phyloP scores from a whole-genome alignment of 2,888 invertebrate genomes.

The Acronicta alni region DNA sequence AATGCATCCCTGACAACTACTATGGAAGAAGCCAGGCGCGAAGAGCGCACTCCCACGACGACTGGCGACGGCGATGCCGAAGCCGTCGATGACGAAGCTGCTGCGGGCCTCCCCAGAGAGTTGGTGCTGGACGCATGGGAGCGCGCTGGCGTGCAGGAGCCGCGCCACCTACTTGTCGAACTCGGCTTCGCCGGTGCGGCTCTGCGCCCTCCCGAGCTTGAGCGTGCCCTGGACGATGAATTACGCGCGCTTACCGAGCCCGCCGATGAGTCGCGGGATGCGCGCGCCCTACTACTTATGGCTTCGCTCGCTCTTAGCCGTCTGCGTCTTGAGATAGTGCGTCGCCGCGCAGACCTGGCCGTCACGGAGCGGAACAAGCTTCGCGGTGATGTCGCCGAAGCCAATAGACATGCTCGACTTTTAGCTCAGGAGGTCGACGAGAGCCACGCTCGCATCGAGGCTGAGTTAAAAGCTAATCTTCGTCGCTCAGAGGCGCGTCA shows the following conservation, averaged over 20 bases:
- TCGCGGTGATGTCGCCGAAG: constrained; percentile 93
- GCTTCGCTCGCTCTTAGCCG: constrained; percentile 92
- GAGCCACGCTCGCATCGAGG: constrained; percentile 95
- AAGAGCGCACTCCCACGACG: constrained; percentile 23
- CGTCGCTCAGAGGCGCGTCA: constrained; percentile 93
- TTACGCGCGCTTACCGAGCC: constrained; percentile 64
- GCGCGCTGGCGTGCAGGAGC: constrained; percentile 91
- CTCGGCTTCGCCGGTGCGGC: constrained; percentile 91
- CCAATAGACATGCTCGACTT: constrained; percentile 94
- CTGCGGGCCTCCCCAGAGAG: constrained; percentile 77
- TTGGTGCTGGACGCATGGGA: constrained; percentile 93
- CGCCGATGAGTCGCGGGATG: constrained; percentile 61
- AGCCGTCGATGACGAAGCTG: constrained; percentile 54
- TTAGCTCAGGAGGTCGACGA: constrained; percentile 98
- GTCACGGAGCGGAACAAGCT: constrained; percentile 95
- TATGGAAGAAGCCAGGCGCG: constrained; percentile 66
- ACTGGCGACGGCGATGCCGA: constrained; percentile 29
- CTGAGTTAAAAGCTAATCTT: constrained; percentile 92
- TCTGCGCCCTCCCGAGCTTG: constrained; percentile 90
- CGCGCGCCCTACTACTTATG: constrained; percentile 82
- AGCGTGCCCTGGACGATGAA: constrained; percentile 92
- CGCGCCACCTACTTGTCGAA: constrained; percentile 91
- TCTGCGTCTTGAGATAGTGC: constrained; percentile 92
- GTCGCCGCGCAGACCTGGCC: constrained; percentile 91
- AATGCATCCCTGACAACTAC: constrained; percentile 75